Percentiles rank a stretch among this genome's conserved stretches.
phyloP scores from a whole-genome alignment of 2,888 invertebrate species.

The Epinotia bilunana region DNA sequence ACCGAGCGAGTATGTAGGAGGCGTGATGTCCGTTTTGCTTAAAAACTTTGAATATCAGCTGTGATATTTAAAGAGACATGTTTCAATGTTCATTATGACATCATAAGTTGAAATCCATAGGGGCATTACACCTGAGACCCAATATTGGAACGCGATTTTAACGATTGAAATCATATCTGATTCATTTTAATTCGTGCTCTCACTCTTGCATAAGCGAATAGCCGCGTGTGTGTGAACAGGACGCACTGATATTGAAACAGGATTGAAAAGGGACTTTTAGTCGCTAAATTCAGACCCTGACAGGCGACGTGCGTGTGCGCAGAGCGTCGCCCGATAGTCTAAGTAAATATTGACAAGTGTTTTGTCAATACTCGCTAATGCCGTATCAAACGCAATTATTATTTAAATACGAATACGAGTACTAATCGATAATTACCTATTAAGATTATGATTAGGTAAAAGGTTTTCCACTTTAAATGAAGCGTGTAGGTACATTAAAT shows the following conservation, averaged over 20 bases:
- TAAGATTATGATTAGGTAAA: neutral
- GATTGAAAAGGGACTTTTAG: neutral
- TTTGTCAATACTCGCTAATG: constrained; percentile 30
- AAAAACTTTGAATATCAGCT: no score
- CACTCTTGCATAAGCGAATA: neutral
- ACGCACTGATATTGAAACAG: neutral
- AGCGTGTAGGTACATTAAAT: neutral
- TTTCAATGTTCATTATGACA: neutral
- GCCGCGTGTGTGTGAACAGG: neutral
- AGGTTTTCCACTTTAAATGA: neutral
- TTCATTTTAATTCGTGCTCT: neutral
- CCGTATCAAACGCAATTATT: constrained; percentile 32
- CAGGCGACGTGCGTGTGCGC: constrained; percentile 7
- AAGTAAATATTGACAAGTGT: constrained; percentile 35
- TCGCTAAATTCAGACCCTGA: neutral
- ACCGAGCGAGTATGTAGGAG: no score
- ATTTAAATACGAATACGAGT: constrained; percentile 33
- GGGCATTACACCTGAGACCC: neutral
- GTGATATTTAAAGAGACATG: neutral
- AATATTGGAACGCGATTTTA: neutral
- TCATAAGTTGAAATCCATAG: neutral
- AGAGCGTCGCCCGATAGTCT: constrained; percentile 37
- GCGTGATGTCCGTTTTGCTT: no score
- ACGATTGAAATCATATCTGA: neutral
- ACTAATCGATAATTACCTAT: constrained; percentile 10